Base-by-base conservation (phyloP, 2,113 vertebrate genomes). In the Gopherus evgoodei region DNA sequence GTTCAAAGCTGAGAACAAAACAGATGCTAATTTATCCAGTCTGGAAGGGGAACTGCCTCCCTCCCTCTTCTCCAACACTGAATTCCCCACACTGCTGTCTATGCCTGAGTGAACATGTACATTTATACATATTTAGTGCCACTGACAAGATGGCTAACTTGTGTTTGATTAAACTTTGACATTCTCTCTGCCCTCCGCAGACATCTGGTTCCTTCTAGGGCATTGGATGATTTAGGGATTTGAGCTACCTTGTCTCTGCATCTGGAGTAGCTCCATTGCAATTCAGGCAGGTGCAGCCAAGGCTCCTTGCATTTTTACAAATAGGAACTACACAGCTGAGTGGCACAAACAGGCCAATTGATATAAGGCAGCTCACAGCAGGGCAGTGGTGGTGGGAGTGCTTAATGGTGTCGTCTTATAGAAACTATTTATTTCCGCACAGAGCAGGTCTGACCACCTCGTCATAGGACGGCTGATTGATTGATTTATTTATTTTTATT, bases 11-110 rank as follows among this genome's bases (percentile, higher is more conserved):
- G 84, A 72, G 84, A 95, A 82, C 27, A 62, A 89, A 84, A 49
- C 83, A 80, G 72, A 93, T 96, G 88, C 91, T 95, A 96, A 94
- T 88, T 96, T 95, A 94, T 93, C 91, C 92, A 87, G 72, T 98
- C 93, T 97, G 95, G 89, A 96, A 96, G 88, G 86, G 75, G 91
- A 96, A 87, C 90, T 91, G 89, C 87, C 25, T 96, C 85, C 38
- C 80, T 88, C 59, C 85, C 90, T 83, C 21, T 54, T 21, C 81
- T 87, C 44, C 11, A 80, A 86, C 1, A 2, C 9, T 52, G 91
- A 90, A 42, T 38, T 95, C 50, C 72, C 89, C 65, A 29, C 83
- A 5, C 95, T 2, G 86, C 81, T 62, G 21, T 65, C 72, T 96
- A 92, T 96, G 95, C 96, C 90, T 96, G 95, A 78, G 83, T 93